Base-by-base conservation (phyloP, 2,888 invertebrate species). In the Spatulosminthurus flaviceps region DNA sequence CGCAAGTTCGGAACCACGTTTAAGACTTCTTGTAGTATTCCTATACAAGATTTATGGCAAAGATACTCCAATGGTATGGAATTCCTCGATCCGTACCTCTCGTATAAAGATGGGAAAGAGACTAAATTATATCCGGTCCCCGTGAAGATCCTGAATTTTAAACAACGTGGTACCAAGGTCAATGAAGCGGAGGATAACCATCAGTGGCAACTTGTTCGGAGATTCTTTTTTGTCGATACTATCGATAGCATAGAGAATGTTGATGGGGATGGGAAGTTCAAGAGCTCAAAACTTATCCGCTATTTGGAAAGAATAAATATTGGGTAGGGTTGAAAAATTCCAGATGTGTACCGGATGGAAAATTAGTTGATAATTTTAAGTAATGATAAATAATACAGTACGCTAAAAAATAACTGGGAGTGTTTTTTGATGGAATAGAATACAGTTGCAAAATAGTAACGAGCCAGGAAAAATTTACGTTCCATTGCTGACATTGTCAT, bases 141-240 rank as follows among this genome's bases (percentile, higher is more conserved):
- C 11, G 87, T 92, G 64, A 87, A 90, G 22, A 89, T 91, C 34
- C 87, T 87, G 77, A 90, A 90, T 83, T 87, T 89, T 80, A 87
- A 88, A 77, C 86, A 87, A 74, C 87, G 88, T 80, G 88, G 88
- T 21, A 86, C 87, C 66, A 86, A 86, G 78, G 86, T 86, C 42
- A 88, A 89, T 86, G 86, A 86, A 90, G 89, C 87, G 7, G 83
- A 88, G 26, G 89, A 89, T 81, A 86, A 87, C 66, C 89, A 89
- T 42, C 89, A 90, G 67, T 93, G 92, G 92, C 90, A 91, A 85
- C 87, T 94, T 42, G 91, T 92, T 0, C 89, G 91, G 82, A 89
- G 93, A 80, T 92, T 93, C 87, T 93, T 92, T 87, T 85, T 93
- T 9, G 88, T 92, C 71, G 93, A 93, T 86, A 90, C 89, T 76